Evolutionary conservation across 2,888 invertebrate genomes (phyloP), one percentile per base, ranked within the genome.

Genomic region (Luffia ferchaultella): DNA sequence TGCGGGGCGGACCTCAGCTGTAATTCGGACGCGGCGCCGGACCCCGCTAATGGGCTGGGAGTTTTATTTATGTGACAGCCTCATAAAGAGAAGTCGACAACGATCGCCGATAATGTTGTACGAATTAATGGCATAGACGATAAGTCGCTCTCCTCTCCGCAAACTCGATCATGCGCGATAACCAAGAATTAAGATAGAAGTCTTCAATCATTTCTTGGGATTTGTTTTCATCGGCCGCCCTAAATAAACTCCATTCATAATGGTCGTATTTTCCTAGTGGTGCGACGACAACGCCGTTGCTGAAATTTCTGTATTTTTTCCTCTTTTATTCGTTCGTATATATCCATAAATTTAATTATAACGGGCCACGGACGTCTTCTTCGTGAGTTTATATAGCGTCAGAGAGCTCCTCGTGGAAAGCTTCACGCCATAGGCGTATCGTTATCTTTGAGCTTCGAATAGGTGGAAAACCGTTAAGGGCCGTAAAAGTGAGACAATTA

Each of bases 31-130:
- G 62, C 65, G 61, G 57, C 60, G 59, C 50, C 54, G 49, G 41
- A 12, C 42, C 58, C 58, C 59, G 55, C 64, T 77, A 76, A 77
- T 75, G 69, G 67, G 55, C 58, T 57, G 67, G 70, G 70, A 68
- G 70, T 70, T 70, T 68, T 74, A 75, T 75, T 75, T 73, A 72
- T 73, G 67, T 72, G 75, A 70, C 73, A 70, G 67, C 66, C 61
- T 62, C 60, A 70, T 74, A 76, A 70, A 72, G 68, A 67, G 59
- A 61, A 64, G 59, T 60, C 57, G 60, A 59, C 62, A 45, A n/a
- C 41, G 48, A 52, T 52, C 49, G 42, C 43, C 20, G 67, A 70
- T 74, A 73, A 69, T 70, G 30, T 12, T 30, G 30, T 12, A 12
- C 30, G 30, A 71, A 72, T 71, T 68, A 75, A 73, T 68, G 67